Evolutionary conservation across 2,113 vertebrate species (phyloP), one percentile per base, ranked within the genome.

Genomic region (Labeo catla): DNA sequence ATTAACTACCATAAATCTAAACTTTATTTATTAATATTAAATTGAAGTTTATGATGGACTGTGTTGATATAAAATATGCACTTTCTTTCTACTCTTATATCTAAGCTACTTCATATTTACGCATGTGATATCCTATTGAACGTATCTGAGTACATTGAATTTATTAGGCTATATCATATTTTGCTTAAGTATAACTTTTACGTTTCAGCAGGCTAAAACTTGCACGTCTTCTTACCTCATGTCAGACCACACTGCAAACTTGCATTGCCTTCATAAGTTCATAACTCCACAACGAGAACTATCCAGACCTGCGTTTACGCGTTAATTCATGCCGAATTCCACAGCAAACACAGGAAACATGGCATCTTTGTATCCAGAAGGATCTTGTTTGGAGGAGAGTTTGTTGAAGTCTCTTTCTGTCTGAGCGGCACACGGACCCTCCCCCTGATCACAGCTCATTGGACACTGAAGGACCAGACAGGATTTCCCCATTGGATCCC

Each of bases 351-450:
- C 73, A 8, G 23, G 12, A 19, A 34, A 83, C 61, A 66, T 4
- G 23, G 13, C n/a, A 36, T 36, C 84, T 68, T 86, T 66, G 45
- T 86, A 83, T 86, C 86, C 88, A 80, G 47, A 79, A 76, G 68
- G 34, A 43, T 73, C 66, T 72, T 59, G 81, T 83, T 72, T 83
- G 50, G 45, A 73, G 19, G 65, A 68, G 81, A 83, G 66, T 83
- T 83, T 83, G 50, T 28, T 43, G 28, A 83, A 83, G 66, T 73
- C 66, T 70, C 47, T 83, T 59, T 83, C 50, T 57, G 66, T 45
- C 28, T n/a, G 15, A 43, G 66, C 66, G 8, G 47, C 63, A 11
- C 80, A 15, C 15, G 28, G 45, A 19, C 10, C 81, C 81, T 39
- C 66, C 81, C 81, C 66, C 81, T 43, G 81, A 83, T 7, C 81